Percentiles rank a stretch among this genome's conserved stretches.
These are phyloP conservation scores for Eublepharis macularius DNA, from an alignment of 2,113 vertebrate genomes.

Conservation along the genomic window DNA sequence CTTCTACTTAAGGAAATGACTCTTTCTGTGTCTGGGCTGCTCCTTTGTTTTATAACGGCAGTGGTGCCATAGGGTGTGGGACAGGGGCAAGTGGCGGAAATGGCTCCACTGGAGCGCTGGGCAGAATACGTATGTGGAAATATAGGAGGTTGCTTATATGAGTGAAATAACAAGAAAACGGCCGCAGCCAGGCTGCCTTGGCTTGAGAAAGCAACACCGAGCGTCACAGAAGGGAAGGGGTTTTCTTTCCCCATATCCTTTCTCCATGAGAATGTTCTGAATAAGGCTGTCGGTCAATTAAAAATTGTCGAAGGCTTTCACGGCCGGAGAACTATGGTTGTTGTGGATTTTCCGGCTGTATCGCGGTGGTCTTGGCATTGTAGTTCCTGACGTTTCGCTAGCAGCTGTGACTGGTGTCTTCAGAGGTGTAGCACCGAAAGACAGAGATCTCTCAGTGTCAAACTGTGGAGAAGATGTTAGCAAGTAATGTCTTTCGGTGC, in stretches of 20 bases:
- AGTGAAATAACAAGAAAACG: neutral
- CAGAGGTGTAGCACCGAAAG: no score
- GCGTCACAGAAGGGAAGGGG: neutral
- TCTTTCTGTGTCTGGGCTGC: neutral
- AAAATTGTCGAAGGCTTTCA: no score
- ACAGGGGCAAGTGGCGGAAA: neutral
- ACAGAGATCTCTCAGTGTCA: no score
- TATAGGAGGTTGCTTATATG: neutral
- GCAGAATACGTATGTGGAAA: neutral
- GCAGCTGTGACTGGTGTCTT: no score
- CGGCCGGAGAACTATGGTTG: no score
- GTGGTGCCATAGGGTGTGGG: neutral
- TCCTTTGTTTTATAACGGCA: neutral
- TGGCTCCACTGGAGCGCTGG: constrained; percentile 4
- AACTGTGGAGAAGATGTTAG: no score
- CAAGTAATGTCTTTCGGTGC: no score
- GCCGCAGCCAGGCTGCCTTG: neutral
- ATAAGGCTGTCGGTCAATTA: neutral
- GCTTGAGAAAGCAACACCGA: neutral
- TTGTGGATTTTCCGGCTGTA: no score
- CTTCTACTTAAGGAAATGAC: constrained; percentile 20
- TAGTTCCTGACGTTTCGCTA: no score
- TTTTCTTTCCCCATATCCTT: neutral
- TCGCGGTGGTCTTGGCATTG: no score
- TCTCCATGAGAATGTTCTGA: neutral